Percentiles rank a stretch among this genome's conserved stretches.
These are phyloP conservation scores for Coenonympha glycerion DNA, from an alignment of 2,888 invertebrate species.

Conservation along the genomic window DNA sequence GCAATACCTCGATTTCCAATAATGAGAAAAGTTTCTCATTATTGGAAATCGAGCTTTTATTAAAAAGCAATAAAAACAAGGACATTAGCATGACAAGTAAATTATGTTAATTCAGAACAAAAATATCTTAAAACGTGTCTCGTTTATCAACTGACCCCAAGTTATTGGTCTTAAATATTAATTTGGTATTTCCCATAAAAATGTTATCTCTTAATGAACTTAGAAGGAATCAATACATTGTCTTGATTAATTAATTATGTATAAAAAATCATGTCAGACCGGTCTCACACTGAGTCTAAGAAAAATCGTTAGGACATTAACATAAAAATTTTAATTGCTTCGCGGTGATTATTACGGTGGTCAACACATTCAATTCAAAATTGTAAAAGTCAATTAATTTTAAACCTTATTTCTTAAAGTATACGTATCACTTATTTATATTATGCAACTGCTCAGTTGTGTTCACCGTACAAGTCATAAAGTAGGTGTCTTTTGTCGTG, in stretches of 20 bases:
- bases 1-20: no score
- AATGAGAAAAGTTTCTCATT: no score
- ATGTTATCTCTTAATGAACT: constrained; percentile 25
- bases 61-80: neutral
- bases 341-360: constrained; percentile 40
- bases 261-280: constrained; percentile 46
- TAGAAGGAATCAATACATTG: constrained; percentile 49
- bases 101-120: constrained; percentile 13
- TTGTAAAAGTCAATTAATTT: neutral
- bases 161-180: constrained; percentile 13
- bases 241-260: constrained; percentile 60
- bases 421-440: neutral
- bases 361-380: constrained; percentile 1
- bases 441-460: neutral
- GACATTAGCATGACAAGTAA: constrained; percentile 5
- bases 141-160: constrained; percentile 7
- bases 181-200: constrained; percentile 18
- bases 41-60: no score
- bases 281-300: constrained; percentile 45
- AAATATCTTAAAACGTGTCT: constrained; percentile 9
- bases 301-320: constrained; percentile 45
- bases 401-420: neutral
- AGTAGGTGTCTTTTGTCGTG: constrained; percentile 22
- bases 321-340: constrained; percentile 69
- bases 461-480: constrained; percentile 2